Conservation (phyloP, 2,888 invertebrate species). For the Acholoe squamosa region DNA sequence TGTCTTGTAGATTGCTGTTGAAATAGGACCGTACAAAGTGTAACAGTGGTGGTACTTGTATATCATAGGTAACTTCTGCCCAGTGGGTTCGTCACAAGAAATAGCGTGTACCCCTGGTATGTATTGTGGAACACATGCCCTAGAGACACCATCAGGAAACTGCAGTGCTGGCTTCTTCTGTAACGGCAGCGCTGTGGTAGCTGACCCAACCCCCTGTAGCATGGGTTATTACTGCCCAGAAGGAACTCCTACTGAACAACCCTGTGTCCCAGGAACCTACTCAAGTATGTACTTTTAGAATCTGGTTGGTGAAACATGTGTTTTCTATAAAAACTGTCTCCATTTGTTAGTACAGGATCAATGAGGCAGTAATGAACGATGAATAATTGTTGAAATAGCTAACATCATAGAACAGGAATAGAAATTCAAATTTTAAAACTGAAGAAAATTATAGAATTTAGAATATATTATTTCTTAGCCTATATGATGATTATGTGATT, state of each 20-base stretch:
- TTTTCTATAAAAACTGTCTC: not conserved
- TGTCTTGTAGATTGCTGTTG: too few species aligned
- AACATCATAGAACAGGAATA: not conserved
- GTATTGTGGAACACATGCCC: conserved; percentile 79
- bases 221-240: conserved; percentile 79
- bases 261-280: conserved; percentile 79
- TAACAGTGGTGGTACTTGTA: too few species aligned
- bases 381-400: not conserved
- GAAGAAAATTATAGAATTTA: not conserved
- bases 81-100: conserved; percentile 74
- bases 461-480: not conserved
- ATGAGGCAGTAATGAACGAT: not conserved
- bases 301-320: not conserved
- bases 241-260: conserved; percentile 75
- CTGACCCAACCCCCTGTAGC: conserved; percentile 75
- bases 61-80: conserved; percentile 78
- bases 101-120: conserved; percentile 78
- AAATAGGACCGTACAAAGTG: not conserved
- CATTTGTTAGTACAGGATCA: not conserved
- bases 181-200: conserved; percentile 77
- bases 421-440: not conserved
- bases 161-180: conserved; percentile 80
- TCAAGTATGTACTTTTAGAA: conserved; percentile 73
- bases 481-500: not conserved
- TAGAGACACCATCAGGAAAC: conserved; percentile 73